A percentile compares a stretch with the other conserved stretches of the same genome.
Conservation (phyloP, 2,888 invertebrate species). For the Zhengitettix transpicula region DNA sequence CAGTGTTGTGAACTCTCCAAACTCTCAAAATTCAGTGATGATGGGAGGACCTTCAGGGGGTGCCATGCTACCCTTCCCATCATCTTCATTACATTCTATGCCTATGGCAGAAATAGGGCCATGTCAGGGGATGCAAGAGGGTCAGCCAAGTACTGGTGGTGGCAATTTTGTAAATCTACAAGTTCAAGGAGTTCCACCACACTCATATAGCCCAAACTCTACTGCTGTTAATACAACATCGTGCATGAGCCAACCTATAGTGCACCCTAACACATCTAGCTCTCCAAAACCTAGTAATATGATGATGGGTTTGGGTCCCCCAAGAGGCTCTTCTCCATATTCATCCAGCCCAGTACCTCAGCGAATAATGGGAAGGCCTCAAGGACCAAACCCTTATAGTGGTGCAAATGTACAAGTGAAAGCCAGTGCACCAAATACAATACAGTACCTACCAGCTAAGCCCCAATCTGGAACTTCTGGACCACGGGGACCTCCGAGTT, state of each 20-base stretch:
- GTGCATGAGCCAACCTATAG: slow-evolving; percentile 6
- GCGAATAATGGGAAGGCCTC: slow-evolving; percentile 47
- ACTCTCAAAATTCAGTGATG: slow-evolving; percentile 21
- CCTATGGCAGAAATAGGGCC: slow-evolving; percentile 28
- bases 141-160: slow-evolving; percentile 32
- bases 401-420: slow-evolving; percentile 76
- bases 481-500: slow-evolving; percentile 67
- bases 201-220: slow-evolving; percentile 13
- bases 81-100: slow-evolving; percentile 27
- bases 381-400: slow-evolving; percentile 40
- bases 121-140: slow-evolving; percentile 23
- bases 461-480: slow-evolving; percentile 61
- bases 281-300: slow-evolving; percentile 17
- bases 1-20: slow-evolving; percentile 43
- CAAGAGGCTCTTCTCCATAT: slow-evolving; percentile 34
- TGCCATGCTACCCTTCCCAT: slow-evolving; percentile 36
- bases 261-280: slow-evolving; percentile 15
- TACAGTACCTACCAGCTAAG: slow-evolving; percentile 90
- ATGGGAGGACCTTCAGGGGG: slow-evolving; percentile 9
- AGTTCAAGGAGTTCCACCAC: slow-evolving; percentile 24
- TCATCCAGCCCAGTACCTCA: slow-evolving; percentile 27
- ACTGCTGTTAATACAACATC: slow-evolving; percentile 6
- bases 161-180: slow-evolving; percentile 20
- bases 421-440: slow-evolving; percentile 92
- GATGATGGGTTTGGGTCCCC: slow-evolving; percentile 15